Base-by-base conservation (phyloP, 2,797 vertebrate species). In the Triplophysa bombifrons region DNA sequence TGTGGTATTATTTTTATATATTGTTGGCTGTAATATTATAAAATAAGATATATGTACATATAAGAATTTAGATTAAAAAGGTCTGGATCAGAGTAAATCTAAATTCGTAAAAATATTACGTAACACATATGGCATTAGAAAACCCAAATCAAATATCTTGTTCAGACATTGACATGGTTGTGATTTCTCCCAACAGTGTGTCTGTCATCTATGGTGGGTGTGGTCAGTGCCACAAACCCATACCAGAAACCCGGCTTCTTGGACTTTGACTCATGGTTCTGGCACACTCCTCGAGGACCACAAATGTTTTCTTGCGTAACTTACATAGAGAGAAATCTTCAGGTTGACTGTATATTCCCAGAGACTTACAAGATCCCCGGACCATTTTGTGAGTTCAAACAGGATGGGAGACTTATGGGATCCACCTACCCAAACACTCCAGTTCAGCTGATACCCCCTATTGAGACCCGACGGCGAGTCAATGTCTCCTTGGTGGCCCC, bases 281-380 rank as follows among this genome's bases (percentile, higher is more conserved):
- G 92, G 83, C 92, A 92, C 86, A 68, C 91, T 0, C 93, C 94
- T 3, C 89, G 90, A 0, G 94, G 94, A 44, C 94, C 94, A 44
- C 93, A 95, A 88, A 93, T 95, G 89, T 95, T 91, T 74, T 89
- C 93, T 0, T 95, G 94, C 85, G 83, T 95, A 14, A 94, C 93
- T 7, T 94, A 94, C 86, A 73, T 93, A 85, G 94, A 95, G 88
- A 83, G 83, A 60, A 93, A 94, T 65, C 88, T 95, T 25, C 85
- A 92, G 71, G 92, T 95, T 60, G 94, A 95, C 85, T 94, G 93
- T 30, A 93, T 93, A 88, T 95, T 95, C 72, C 93, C 91, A 0
- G 75, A 85, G 53, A 91, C 88, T 34, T 75, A 93, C 67, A 86
- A 92, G 82, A 84, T 90, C n/a, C 91, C 92, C 0, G 93, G 93